phyloP scores from a whole-genome alignment of 2,113 vertebrate genomes.

The Ia io region DNA sequence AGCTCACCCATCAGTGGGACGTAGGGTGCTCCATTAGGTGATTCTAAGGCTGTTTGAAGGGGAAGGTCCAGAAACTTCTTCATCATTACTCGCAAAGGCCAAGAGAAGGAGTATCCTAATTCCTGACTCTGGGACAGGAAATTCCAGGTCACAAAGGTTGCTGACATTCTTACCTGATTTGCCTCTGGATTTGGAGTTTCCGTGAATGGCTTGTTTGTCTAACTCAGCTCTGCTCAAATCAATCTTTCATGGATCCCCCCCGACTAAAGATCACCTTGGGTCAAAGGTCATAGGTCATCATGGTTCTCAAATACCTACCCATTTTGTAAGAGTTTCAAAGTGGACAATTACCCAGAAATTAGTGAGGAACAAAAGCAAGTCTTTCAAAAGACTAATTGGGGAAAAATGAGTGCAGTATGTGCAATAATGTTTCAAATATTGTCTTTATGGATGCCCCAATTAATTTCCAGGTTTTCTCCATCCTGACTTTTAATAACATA shows the following conservation, averaged over 20 bases:
- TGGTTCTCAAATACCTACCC: conserved; percentile 69
- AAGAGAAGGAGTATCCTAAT: conserved; percentile 31
- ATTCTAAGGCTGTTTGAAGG: neutral
- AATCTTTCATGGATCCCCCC: conserved; percentile 76
- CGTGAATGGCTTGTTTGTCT: conserved; percentile 82
- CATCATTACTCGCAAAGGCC: neutral
- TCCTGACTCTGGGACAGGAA: conserved; percentile 65
- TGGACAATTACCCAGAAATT: conserved; percentile 70
- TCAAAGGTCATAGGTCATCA: conserved; percentile 78
- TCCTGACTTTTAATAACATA: neutral
- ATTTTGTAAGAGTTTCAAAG: conserved; percentile 76
- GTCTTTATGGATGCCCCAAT: neutral
- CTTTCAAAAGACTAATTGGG: conserved; percentile 60
- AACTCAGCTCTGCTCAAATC: conserved; percentile 78
- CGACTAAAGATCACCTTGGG: conserved; percentile 80
- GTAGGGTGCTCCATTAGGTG: neutral
- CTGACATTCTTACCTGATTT: conserved; percentile 82
- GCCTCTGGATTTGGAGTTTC: conserved; percentile 72
- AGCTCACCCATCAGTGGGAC: neutral
- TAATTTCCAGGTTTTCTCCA: neutral
- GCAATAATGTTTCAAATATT: neutral
- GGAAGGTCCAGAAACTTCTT: neutral
- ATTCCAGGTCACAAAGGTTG: conserved; percentile 77
- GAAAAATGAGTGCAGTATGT: neutral
- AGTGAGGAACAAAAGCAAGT: conserved; percentile 55